Evolutionary conservation across 2,113 vertebrate genomes (phyloP).

Genomic region (Mixornis gularis): DNA sequence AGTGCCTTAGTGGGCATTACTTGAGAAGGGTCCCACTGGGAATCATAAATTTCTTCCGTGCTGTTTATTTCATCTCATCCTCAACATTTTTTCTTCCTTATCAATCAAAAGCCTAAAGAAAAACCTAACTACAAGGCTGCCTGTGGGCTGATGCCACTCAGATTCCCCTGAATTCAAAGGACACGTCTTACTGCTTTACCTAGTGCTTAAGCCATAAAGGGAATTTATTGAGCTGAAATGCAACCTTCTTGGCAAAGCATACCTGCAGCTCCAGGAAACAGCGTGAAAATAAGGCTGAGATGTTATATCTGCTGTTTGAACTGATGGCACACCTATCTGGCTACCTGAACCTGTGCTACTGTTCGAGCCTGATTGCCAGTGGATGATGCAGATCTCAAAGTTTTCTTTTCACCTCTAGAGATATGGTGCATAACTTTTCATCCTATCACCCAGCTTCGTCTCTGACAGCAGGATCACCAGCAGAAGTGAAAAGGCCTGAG

Average conservation of each 20-base stretch:
- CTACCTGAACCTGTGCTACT: neutral
- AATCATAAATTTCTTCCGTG: neutral
- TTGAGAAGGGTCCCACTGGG: neutral
- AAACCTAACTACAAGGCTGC: neutral
- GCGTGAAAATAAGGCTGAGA: conserved; percentile 20
- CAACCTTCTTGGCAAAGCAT: neutral
- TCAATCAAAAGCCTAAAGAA: neutral
- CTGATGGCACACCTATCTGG: conserved; percentile 4
- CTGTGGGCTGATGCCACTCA: neutral
- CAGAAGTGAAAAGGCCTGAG: neutral
- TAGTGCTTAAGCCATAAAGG: neutral
- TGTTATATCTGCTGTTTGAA: neutral
- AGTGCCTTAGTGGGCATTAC: neutral
- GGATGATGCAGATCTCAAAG: conserved; percentile 16
- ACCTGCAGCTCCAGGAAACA: conserved; percentile 38
- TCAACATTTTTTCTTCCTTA: neutral
- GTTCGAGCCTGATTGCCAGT: neutral
- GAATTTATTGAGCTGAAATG: neutral
- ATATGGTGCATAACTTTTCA: neutral
- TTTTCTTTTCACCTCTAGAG: conserved; percentile 41
- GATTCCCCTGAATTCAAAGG: neutral
- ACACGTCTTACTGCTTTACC: neutral
- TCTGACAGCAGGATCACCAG: neutral
- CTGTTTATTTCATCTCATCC: neutral
- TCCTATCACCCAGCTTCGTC: neutral